These are phyloP conservation scores for Agrotis segetum DNA, from an alignment of 2,888 invertebrate species.

Conservation along the genomic window DNA sequence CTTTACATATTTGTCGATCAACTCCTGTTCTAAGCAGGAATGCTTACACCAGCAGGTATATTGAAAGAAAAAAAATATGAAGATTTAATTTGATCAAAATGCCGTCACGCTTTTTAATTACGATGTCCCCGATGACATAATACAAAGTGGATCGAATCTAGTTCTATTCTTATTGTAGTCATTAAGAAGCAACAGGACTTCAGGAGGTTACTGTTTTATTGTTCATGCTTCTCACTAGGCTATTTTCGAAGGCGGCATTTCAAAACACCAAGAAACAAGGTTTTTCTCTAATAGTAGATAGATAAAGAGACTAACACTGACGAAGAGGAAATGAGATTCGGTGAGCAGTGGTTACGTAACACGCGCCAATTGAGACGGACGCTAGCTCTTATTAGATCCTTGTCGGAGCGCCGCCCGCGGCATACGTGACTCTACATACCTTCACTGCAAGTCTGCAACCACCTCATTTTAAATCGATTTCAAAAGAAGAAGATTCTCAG, in stretches of 20 bases:
- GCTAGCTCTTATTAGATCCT: conserved; percentile 41
- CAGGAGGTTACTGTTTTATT: neutral
- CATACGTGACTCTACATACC: neutral
- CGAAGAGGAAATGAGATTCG: conserved; percentile 31
- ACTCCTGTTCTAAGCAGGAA: neutral
- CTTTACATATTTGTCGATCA: too few relatives aligned
- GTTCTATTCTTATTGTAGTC: neutral
- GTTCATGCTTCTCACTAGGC: neutral
- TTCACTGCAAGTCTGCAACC: neutral
- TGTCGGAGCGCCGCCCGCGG: conserved; percentile 1
- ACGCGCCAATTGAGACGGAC: conserved; percentile 39
- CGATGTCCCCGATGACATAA: conserved; percentile 7
- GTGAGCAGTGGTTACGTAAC: conserved; percentile 17
- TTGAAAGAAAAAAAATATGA: neutral
- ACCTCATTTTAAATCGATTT: neutral
- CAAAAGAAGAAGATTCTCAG: too few relatives aligned
- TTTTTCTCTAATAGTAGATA: neutral
- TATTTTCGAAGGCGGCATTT: conserved; percentile 5
- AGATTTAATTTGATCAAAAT: conserved; percentile 8
- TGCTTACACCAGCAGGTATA: neutral
- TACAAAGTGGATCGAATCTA: conserved; percentile 7
- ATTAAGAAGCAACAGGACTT: neutral
- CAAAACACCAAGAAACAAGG: conserved; percentile 12
- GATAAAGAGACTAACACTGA: conserved; percentile 1
- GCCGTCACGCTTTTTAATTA: neutral